Base-by-base conservation (phyloP, 1,140 invertebrate genomes). In the Drosophila suzukii region DNA sequence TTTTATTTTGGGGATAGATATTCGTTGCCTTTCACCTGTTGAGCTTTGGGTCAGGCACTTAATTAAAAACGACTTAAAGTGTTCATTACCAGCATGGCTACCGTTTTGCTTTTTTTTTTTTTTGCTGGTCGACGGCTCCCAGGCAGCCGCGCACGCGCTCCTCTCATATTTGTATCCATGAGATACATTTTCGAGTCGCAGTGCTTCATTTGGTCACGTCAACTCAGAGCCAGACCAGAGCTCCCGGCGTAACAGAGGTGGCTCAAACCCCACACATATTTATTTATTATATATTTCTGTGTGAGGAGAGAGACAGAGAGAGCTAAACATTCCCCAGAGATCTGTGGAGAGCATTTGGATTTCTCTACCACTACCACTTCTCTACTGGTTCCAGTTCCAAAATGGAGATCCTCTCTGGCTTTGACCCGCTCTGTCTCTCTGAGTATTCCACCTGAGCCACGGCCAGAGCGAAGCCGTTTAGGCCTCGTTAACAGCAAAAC, bases 31-130 rank as follows among this genome's bases (percentile, higher is more conserved):
- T 63, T 60, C 60, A 78, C 67, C 81, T 81, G 81, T 68, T 56
- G 49, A 66, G 81, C 70, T 71, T 56, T 71, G 36, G 41, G 55
- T 44, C 73, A 50, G 79, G 46, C 78, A 78, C 85, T 79, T 91
- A 90, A 91, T 91, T 91, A 91, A 91, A 91, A 85, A 74, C 84
- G 85, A 82, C 88, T 91, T 89, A 91, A 91, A 88, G 86, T 76
- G 83, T 91, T 91, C 75, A 89, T 91, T 91, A 90, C 85, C 75
- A 77, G 68, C 70, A 44, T 44, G 53, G 90, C 90, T 91, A 91
- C 90, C 66, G 90, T 91, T 46, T 82, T 82, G 41, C 11, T 11
- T 27, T 51, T 46, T 82, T 82, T 15, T 4, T 11, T 27, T 51
- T 51, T 51, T 17, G 30, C 49, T 32, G 50, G 50, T 36, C 27